Evolutionary conservation across 2,113 vertebrate genomes (phyloP), one percentile per base, ranked within the genome.

Genomic region (Antigone vipio): DNA sequence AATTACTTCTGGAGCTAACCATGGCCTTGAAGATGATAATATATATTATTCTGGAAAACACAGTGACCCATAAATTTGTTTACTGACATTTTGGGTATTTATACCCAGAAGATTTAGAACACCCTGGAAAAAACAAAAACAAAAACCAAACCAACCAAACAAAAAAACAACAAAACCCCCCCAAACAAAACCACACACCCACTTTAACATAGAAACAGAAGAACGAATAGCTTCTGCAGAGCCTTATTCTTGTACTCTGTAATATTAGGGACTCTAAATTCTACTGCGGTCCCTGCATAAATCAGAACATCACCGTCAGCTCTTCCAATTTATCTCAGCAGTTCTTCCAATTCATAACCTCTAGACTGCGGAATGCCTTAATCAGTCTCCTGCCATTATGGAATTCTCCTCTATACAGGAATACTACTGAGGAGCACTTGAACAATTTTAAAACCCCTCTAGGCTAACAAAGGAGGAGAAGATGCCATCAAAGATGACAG

Each of bases 341-440:
- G 47, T 49, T 83, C 85, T 77, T 92, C 72, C 50, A 94, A 68
- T 93, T 96, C 68, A 60, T 35, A 87, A 67, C 11, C 53, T 85
- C 34, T 64, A 64, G 69, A 58, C 40, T 85, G 40, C 5, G 40
- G 62, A 86, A 88, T 81, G 44, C 35, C 35, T 74, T 88, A 68
- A 92, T 93, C 93, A 92, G 21, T 89, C 60, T 86, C 30, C 69
- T 58, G 55, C 44, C 62, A 88, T 38, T 59, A 78, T 15, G 29
- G 30, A 56, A 81, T 90, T 84, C 27, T 86, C 12, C 32, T 78
- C 34, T 40, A 11, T 69, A 50, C 4, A 56, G 35, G 53, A 75
- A 53, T 53, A 58, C 5, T 27, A 7, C 26, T 63, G 30, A 84
- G 19, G 35, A 77, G 23, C 44, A 15, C 72, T 86, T 67, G 68